Evolutionary conservation across 2,113 vertebrate species (phyloP), one percentile per base, ranked within the genome.

Genomic region (Nibea albiflora): DNA sequence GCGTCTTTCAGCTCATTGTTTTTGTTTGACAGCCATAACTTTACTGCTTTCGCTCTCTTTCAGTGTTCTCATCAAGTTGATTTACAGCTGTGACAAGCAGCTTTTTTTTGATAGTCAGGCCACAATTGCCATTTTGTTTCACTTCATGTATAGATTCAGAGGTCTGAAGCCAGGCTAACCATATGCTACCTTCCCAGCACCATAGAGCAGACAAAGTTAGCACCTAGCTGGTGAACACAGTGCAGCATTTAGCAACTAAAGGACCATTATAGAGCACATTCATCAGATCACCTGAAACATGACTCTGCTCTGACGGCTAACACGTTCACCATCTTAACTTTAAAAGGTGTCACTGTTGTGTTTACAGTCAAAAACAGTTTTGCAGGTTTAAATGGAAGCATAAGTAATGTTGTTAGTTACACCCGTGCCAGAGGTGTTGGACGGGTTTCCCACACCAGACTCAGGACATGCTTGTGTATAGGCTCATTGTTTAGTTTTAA

Each of bases 401-500:
- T 17, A 10, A 58, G 17, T 17, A 28, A 58, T 10, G 2, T 58
- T 58, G 17, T 24, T 58, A 28, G 15, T 28, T 58, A 17, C 26
- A 31, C 26, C 56, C 14, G 14, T 39, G 35, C 26, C 16, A 31
- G 12, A 54, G 66, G 11, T 64, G 52, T 50, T 58, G 16, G 22
- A 19, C 35, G 15, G 5, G 10, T 10, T 24, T 47, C 35, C 35
- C 35, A 39, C 35, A 39, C 8, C 35, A 39, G 8, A 39, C 35
- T 39, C 35, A 39, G 35, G 35, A 39, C 35, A 39, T 39, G 35
- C 57, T 75, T 85, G 62, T 65, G 58, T 31, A 44, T 49, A 16
- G 11, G 31, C 10, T 14, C 20, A 84, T 76, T 79, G 73, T 89
- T 12, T 28, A 62, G 42, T 24, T 57, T 39, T 65, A 83, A 73